Conservation (phyloP, 2,797 vertebrate species). For the Rachycentron canadum region DNA sequence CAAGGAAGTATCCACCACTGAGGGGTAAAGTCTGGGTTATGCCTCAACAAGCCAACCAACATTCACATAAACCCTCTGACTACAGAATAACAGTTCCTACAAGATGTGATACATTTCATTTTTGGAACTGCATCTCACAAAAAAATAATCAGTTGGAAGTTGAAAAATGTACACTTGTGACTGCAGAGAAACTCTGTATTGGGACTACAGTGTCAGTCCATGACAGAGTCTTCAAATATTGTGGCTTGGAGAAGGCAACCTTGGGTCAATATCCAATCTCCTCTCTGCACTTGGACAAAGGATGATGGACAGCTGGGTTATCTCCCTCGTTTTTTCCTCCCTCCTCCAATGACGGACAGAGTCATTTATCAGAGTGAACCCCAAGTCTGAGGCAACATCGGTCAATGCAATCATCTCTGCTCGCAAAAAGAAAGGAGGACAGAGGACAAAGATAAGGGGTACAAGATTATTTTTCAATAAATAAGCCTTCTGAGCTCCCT, state of each 20-base stretch:
- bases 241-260: slow-evolving; percentile 62
- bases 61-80: slow-evolving; percentile 28
- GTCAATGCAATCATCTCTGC: slow-evolving; percentile 74
- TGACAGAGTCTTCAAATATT: slow-evolving; percentile 72
- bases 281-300: slow-evolving; percentile 71
- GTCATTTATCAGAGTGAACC: slow-evolving; percentile 73
- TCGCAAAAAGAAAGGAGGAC: slow-evolving; percentile 52
- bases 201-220: slow-evolving; percentile 46
- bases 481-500: slow-evolving; percentile 66
- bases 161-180: slow-evolving; percentile 20
- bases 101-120: slow-evolving; percentile 27
- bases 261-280: slow-evolving; percentile 81
- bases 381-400: slow-evolving; percentile 67
- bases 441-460: slow-evolving; percentile 66
- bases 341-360: slow-evolving; percentile 68
- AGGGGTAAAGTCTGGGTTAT: slow-evolving; percentile 9
- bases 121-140: slow-evolving; percentile 22
- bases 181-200: slow-evolving; percentile 37
- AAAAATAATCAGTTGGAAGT: slow-evolving; percentile 1
- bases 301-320: slow-evolving; percentile 76
- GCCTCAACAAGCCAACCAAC: slow-evolving; percentile 10
- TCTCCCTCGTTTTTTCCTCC: slow-evolving; percentile 48
- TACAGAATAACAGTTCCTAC: slow-evolving; percentile 22
- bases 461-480: slow-evolving; percentile 86
- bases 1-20: slow-evolving; percentile 1